Percentiles rank a stretch among this genome's conserved stretches.
These are phyloP conservation scores for Dione juno DNA, from an alignment of 2,888 invertebrate species.

Conservation along the genomic window DNA sequence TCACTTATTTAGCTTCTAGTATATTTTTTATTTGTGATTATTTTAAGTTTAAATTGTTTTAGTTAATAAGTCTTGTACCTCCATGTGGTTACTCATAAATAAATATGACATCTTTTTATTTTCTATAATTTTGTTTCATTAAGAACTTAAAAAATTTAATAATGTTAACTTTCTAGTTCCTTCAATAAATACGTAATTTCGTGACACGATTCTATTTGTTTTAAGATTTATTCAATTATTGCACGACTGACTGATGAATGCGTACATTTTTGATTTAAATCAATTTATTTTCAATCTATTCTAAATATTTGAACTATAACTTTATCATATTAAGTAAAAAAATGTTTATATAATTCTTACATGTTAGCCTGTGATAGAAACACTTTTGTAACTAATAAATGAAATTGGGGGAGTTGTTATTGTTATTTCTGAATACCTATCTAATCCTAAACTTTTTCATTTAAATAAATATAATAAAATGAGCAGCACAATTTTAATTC, in stretches of 20 bases:
- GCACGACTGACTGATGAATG: constrained; percentile 15
- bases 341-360: constrained; percentile 43
- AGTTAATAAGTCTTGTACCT: constrained; percentile 21
- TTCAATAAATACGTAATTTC: background rate
- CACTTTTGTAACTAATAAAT: constrained; percentile 63
- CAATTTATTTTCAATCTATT: constrained; percentile 2
- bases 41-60: constrained; percentile 38
- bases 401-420: constrained; percentile 45
- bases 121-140: background rate
- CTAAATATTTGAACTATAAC: background rate
- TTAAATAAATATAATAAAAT: background rate
- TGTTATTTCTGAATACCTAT: constrained; percentile 44
- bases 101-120: background rate
- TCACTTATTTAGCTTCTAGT: constrained; percentile 34
- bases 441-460: background rate
- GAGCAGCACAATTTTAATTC: no score
- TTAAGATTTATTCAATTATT: background rate
- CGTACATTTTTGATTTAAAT: background rate
- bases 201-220: background rate
- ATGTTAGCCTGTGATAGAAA: constrained; percentile 75
- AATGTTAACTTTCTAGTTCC: background rate
- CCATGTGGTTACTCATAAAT: constrained; percentile 8
- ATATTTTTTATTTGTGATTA: constrained; percentile 31
- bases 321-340: constrained; percentile 5
- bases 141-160: background rate